Conservation (phyloP, 2,888 invertebrate species). For the Eugnorisma glareosa region DNA sequence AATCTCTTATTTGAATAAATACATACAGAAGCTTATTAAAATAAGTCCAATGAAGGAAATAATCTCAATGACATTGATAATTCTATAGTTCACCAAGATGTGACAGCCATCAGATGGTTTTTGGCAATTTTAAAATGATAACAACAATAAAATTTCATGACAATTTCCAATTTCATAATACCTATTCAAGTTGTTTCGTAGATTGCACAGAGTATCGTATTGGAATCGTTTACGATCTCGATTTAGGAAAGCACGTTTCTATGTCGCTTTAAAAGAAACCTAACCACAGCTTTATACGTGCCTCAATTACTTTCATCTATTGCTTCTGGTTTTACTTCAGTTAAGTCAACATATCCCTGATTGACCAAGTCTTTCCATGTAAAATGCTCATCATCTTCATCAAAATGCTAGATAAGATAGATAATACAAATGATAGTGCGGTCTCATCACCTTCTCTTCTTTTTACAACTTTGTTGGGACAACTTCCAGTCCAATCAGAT, state of each 20-base stretch:
- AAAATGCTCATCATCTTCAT: background rate
- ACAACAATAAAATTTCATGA: background rate
- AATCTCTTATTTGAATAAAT: background rate
- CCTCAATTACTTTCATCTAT: conserved; percentile 19
- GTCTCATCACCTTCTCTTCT: background rate
- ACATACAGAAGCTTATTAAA: background rate
- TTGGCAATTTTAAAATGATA: background rate
- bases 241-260: background rate
- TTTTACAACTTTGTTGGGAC: background rate
- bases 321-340: conserved; percentile 6
- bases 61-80: background rate
- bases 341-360: background rate
- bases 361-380: background rate
- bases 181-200: background rate
- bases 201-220: background rate
- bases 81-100: background rate
- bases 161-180: background rate
- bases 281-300: background rate
- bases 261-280: conserved; percentile 6
- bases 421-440: background rate
- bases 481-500: background rate
- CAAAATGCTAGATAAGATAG: no score
- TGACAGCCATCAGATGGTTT: background rate
- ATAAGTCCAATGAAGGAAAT: background rate
- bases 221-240: background rate